A percentile compares a stretch with the other conserved stretches of the same genome.
These are phyloP conservation scores for Limosa lapponica DNA, from an alignment of 2,797 vertebrate genomes.

Conservation along the genomic window DNA sequence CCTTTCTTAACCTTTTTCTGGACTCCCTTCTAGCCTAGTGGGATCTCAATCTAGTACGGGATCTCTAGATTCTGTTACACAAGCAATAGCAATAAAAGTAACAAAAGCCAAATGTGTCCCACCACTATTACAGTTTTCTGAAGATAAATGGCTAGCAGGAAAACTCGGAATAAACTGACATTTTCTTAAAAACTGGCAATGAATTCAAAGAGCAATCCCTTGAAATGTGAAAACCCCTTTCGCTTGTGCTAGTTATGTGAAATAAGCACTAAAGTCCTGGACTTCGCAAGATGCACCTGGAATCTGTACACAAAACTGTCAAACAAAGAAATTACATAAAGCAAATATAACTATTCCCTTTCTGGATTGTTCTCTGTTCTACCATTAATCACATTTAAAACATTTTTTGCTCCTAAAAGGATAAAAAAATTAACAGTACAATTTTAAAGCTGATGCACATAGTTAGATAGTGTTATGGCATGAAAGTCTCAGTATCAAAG, in stretches of 20 bases:
- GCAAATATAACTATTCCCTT: not conserved
- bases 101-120: accelerated
- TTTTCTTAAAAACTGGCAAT: not conserved
- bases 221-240: not conserved
- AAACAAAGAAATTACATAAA: not conserved
- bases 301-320: not conserved
- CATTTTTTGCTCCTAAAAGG: not conserved
- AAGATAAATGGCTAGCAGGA: not conserved
- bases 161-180: not conserved
- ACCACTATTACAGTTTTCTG: accelerated
- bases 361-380: not conserved
- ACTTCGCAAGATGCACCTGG: not conserved
- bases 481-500: not conserved
- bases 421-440: not conserved
- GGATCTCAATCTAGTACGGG: not conserved
- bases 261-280: not conserved
- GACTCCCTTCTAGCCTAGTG: not conserved
- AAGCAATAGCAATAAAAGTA: not conserved
- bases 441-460: not conserved
- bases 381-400: not conserved
- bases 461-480: not conserved
- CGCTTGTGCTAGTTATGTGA: not conserved
- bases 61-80: not conserved
- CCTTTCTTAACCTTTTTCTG: not conserved
- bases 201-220: not conserved